These are phyloP conservation scores for Heliocidaris tuberculata DNA, from an alignment of 35 echinoderm and acorn worm species.

Conservation along the genomic window DNA sequence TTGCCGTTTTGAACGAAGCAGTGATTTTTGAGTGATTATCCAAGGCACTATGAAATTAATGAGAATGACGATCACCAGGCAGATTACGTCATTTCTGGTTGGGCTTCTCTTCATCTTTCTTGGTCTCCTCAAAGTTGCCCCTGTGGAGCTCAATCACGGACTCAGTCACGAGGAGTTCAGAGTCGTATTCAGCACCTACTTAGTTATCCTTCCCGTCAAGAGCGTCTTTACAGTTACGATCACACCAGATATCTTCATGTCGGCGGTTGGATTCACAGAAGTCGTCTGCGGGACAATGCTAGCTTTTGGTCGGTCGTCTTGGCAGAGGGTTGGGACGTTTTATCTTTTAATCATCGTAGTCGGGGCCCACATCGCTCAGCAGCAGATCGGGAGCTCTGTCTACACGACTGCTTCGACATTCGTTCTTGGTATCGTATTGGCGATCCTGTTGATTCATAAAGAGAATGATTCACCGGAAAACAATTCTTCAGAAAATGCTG, in stretches of 20 bases:
- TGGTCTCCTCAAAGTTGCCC: neutral
- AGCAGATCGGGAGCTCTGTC: neutral
- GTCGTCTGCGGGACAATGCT: neutral
- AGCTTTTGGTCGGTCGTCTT: neutral
- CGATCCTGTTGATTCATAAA: neutral
- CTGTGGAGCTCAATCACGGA: neutral
- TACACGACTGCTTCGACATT: neutral
- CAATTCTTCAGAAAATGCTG: neutral
- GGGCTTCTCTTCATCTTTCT: neutral
- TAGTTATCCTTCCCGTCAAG: neutral
- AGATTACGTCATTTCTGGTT: neutral
- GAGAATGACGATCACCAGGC: neutral
- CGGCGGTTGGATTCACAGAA: neutral
- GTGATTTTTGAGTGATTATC: neutral
- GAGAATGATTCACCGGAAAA: neutral
- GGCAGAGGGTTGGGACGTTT: neutral
- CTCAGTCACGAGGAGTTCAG: neutral
- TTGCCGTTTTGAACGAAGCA: no score
- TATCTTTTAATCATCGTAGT: neutral
- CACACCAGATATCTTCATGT: neutral
- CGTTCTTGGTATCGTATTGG: neutral
- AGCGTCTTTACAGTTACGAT: neutral
- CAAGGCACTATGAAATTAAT: neutral
- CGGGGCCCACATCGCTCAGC: neutral
- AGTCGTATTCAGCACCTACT: neutral